Conservation (phyloP, 2,113 vertebrate species). For the Talpa occidentalis region DNA sequence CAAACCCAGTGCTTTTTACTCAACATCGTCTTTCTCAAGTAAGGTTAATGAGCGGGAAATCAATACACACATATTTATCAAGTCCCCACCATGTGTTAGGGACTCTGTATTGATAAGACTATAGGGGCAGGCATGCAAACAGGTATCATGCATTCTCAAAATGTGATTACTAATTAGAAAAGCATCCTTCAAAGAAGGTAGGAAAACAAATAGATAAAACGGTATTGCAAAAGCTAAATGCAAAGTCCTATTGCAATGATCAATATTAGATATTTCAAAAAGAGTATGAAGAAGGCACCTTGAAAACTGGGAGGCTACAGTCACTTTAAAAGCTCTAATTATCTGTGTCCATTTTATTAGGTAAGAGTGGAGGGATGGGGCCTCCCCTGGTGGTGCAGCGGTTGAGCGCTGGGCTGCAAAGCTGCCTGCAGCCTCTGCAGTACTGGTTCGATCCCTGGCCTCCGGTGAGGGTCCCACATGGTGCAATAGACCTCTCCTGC, state of each 20-base stretch:
- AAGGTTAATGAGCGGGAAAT: constrained; percentile 56
- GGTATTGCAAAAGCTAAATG: background rate
- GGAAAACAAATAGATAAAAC: constrained; percentile 10
- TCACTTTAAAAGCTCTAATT: background rate
- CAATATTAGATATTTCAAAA: background rate
- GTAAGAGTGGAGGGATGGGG: background rate
- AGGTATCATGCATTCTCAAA: background rate
- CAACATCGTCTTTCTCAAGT: background rate
- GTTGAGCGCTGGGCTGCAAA: no score
- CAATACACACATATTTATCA: constrained; percentile 9
- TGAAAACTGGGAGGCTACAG: background rate
- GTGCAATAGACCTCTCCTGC: no score
- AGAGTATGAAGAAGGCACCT: background rate
- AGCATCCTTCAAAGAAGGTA: background rate
- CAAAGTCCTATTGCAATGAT: background rate
- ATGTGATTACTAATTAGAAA: constrained; percentile 15
- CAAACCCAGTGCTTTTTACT: background rate
- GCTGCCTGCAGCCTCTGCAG: no score
- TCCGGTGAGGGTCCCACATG: no score
- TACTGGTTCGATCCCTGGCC: no score
- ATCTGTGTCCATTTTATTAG: background rate
- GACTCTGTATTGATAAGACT: background rate
- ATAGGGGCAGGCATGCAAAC: background rate
- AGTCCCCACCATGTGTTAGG: background rate
- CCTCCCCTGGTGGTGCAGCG: no score